These are phyloP conservation scores for Chloropsis cyanopogon DNA, from an alignment of 2,113 vertebrate species.

Conservation along the genomic window DNA sequence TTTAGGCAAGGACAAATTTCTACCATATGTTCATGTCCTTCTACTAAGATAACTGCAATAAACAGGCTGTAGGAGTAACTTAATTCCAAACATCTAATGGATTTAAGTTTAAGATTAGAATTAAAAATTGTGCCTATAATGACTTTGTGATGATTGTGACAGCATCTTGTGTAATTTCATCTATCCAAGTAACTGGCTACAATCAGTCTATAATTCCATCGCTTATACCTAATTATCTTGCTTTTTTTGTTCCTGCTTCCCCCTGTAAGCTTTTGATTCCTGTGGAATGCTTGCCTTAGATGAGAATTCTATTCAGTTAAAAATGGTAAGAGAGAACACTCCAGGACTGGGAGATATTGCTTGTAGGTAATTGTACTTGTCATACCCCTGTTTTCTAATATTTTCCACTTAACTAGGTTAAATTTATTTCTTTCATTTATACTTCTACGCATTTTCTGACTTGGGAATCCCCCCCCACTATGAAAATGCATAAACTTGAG, in stretches of 20 bases:
- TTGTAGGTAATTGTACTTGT: background rate
- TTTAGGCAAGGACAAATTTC: slow-evolving; percentile 42
- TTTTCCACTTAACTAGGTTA: background rate
- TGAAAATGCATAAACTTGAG: background rate
- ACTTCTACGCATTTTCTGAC: background rate
- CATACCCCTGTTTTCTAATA: background rate
- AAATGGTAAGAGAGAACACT: background rate
- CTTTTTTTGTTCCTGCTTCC: background rate
- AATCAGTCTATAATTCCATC: background rate
- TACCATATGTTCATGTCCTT: slow-evolving; percentile 27
- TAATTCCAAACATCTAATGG: background rate
- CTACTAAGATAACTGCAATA: background rate
- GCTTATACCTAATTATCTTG: background rate
- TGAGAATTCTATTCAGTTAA: background rate
- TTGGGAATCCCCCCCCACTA: background rate
- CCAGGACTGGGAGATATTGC: background rate
- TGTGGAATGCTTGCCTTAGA: background rate
- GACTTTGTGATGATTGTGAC: background rate
- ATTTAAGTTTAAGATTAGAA: background rate
- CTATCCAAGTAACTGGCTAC: background rate
- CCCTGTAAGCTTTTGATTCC: background rate
- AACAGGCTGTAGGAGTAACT: background rate
- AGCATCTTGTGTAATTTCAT: background rate
- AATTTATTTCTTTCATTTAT: background rate
- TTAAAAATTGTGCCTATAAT: background rate